Evolutionary conservation across 2,113 vertebrate genomes (phyloP), one percentile per base, ranked within the genome.

Genomic region (Orthochromis indermauri): DNA sequence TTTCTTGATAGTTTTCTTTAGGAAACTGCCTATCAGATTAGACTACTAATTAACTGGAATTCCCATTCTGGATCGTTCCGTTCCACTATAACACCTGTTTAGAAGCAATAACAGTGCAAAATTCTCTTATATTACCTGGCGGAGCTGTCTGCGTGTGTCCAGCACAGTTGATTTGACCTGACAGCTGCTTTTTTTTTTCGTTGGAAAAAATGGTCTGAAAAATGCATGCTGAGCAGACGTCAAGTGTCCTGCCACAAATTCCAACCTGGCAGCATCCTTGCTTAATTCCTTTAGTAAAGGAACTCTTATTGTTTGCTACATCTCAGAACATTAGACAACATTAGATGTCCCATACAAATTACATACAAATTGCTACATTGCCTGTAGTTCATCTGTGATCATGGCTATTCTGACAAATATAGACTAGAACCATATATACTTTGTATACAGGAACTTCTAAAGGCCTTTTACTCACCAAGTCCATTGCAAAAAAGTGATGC

Each of bases 41-140:
- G 12, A 16, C 21, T 71, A 71, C 21, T 26, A 10, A 71, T 42
- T 45, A 71, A 71, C 12, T 42, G 35, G n/a, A 24, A 24, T 71
- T 21, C 26, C 37, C n/a, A 21, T 42, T 40, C 12, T 42, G 66
- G 12, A 42, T 24, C 1, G 0, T 4, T 24, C 37, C 2, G 1
- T 21, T 71, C 66, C 12, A 4, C n/a, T 42, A 2, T 42, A 71
- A 71, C 37, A 9, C n/a, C 5, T 42, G 37, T 42, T 42, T 71
- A 42, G 3, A 42, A 13, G 35, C 37, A 45, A 73, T 24, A 24
- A 45, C 16, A 17, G 13, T 45, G 37, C 68, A 26, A 71, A 45
- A 24, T 73, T 73, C 35, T 17, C 63, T 42, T 14, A 14, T 33
- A 26, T 73, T 73, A 73, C 21, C 68, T 73, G 12, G 68, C 3